Evolutionary conservation across 2,888 invertebrate species (phyloP), one percentile per base, ranked within the genome.

Genomic region (Lithophane leautieri): DNA sequence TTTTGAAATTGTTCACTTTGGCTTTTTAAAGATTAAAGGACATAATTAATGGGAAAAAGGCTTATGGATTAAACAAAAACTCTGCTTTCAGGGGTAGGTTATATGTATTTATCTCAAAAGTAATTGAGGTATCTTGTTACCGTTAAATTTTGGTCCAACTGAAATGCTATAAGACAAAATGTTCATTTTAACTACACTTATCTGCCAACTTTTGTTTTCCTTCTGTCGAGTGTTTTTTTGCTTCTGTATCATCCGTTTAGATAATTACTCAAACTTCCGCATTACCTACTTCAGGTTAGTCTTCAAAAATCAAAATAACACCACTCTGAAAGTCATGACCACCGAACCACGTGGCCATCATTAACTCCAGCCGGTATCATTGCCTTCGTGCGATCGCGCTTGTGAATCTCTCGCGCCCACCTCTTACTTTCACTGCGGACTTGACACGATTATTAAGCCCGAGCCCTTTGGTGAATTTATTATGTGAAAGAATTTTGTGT

Each of bases 351-450:
- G 80, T 82, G 82, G 60, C 28, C 42, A 60, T 70, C 71, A 79
- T 79, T 72, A 67, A 54, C 54, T 50, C 34, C 62, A 61, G 52
- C 65, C 62, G 60, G 65, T 56, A 72, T 70, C 80, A 76, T 72
- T 73, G 80, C 16, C 34, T 70, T 42, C 83, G 78, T 72, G 73
- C 72, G 71, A 73, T 44, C 25, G 52, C 63, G 63, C 79, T 44
- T 66, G 80, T 76, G 77, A 74, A 74, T 73, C 76, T 81, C 82
- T 78, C 85, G 70, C 86, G 81, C 86, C 83, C 85, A 88, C 86
- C 85, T 73, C 81, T 88, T 90, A 94, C 94, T 94, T 94, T 94
- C 94, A 94, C 94, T 93, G 84, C 87, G 86, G 86, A 90, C 91
- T 90, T 91, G 92, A 90, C 93, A 92, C 84, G 85, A 89, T 91